Evolutionary conservation across 2,113 vertebrate genomes (phyloP), one percentile per base, ranked within the genome.

Genomic region (Crotalus viridis): DNA sequence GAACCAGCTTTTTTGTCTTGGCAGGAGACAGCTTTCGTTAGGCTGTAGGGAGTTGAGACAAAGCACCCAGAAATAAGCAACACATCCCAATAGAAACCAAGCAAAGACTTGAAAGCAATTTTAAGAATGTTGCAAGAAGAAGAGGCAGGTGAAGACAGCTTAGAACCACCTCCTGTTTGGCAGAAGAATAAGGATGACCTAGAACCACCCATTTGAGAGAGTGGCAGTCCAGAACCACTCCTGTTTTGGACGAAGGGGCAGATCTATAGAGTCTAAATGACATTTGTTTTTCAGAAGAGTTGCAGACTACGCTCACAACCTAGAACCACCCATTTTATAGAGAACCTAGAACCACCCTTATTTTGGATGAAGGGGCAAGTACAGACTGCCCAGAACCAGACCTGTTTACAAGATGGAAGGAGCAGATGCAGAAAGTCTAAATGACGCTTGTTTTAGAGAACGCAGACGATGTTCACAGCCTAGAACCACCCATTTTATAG

Each of bases 1-100:
- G 48, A 91, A 28, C 87, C 48, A 95, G 19, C 61, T 0, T 89
- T 54, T 69, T 92, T 85, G 21, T 59, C 87, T 87, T 87, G 86
- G 52, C 15, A 61, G 64, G 1, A 0, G 15, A 39, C 59, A 92
- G 21, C 43, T 92, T 3, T 1, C 61, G 9, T 91, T 46, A 46
- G 2, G 13, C 43, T 94, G 85, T 7, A 56, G 28, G 10, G 22
- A 17, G 28, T 54, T 26, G 55, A 93, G 88, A 54, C 3, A 88
- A 91, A 94, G 33, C 6, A 52, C 59, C 85, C 74, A 0, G 92
- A 94, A 52, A 87, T 56, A 17, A 0, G 21, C 10, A 90, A 81
- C n/a, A 85, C 43, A 74, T 57, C 24, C 10, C 6, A 19, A 33
- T 87, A 51, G 0, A 0, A 69, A 91, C 92, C 24, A 24, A 87